Evolutionary conservation across 2,888 invertebrate genomes (phyloP).

Genomic region (Cantharis rufa): DNA sequence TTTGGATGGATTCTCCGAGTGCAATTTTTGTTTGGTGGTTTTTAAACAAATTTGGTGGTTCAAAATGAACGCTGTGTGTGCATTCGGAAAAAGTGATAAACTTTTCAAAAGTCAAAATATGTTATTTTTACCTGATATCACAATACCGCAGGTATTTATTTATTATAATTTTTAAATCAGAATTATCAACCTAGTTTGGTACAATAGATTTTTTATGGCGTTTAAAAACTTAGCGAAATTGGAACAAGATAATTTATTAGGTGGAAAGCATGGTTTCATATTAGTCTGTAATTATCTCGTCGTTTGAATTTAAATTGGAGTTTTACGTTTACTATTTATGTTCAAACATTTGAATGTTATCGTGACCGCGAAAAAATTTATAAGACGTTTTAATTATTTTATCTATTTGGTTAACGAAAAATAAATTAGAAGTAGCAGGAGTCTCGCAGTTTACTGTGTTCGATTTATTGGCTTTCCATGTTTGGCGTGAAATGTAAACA

Average conservation of each 20-base stretch:
- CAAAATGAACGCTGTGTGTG: slow-evolving; percentile 47
- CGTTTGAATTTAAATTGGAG: neutral
- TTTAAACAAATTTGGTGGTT: neutral
- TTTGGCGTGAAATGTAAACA: neutral
- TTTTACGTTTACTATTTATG: no score
- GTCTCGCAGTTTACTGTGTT: neutral
- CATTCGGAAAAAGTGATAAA: slow-evolving; percentile 46
- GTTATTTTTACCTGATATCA: slow-evolving; percentile 50
- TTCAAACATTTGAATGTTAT: neutral
- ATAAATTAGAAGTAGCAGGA: neutral
- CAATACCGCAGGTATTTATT: slow-evolving; percentile 48
- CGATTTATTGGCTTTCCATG: neutral
- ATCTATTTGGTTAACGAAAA: neutral
- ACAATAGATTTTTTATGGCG: neutral
- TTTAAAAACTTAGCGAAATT: neutral
- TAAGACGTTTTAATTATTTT: neutral
- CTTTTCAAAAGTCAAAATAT: slow-evolving; percentile 42
- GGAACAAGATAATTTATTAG: slow-evolving; percentile 1
- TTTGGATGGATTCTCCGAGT: neutral
- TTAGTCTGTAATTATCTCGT: neutral
- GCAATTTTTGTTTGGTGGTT: neutral
- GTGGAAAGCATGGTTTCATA: neutral
- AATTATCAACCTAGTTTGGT: neutral
- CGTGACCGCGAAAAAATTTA: neutral
- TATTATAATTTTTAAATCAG: neutral